phyloP scores from a whole-genome alignment of 2,113 vertebrate species.

The Dasypus novemcinctus region DNA sequence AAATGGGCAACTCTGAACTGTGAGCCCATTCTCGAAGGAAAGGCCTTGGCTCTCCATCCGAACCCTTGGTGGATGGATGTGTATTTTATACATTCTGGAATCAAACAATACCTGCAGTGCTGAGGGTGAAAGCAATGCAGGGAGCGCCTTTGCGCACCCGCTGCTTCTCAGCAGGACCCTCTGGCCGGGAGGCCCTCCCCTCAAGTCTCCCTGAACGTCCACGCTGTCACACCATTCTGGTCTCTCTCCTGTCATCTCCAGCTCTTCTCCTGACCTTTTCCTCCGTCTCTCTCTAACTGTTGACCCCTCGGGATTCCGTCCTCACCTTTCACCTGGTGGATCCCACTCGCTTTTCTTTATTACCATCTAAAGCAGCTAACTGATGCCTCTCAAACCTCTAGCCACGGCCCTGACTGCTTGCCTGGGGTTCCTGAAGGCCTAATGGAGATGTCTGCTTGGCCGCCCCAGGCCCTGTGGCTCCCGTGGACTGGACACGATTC shows the following conservation, averaged over 20 bases:
- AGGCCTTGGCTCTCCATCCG: background rate
- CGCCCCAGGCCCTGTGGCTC: background rate
- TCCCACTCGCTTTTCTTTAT: background rate
- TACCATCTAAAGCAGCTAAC: background rate
- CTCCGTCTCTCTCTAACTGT: background rate
- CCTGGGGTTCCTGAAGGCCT: background rate
- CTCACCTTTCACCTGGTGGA: background rate
- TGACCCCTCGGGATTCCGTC: background rate
- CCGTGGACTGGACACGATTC: background rate
- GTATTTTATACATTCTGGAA: background rate
- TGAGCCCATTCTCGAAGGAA: background rate
- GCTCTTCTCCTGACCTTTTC: background rate
- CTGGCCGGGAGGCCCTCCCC: background rate
- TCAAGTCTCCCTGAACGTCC: background rate
- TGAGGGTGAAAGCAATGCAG: background rate
- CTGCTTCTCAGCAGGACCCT: too few relatives aligned
- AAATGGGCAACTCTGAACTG: background rate
- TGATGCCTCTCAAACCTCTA: background rate
- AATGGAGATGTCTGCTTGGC: background rate
- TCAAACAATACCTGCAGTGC: background rate
- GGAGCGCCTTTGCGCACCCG: background rate
- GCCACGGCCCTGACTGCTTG: background rate
- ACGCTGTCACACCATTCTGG: fast-evolving
- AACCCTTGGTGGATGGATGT: background rate
- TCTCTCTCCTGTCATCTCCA: background rate